Percentiles rank a stretch among this genome's conserved stretches.
These are phyloP conservation scores for Marmota flaviventris DNA, from an alignment of 2,113 vertebrate genomes.

Conservation along the genomic window DNA sequence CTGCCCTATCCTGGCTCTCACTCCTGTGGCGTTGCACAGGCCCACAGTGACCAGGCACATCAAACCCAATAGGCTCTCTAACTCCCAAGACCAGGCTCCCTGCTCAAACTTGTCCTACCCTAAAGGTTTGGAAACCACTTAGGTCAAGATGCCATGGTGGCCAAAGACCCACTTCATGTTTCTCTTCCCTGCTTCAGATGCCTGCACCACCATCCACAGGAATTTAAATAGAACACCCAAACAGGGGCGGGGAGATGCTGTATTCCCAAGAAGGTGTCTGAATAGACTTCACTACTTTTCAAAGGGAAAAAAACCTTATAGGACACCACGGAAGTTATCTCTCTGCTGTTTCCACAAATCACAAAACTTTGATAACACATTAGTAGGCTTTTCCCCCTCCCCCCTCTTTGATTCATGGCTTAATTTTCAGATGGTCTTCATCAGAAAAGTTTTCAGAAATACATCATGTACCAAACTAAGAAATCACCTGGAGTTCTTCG, in stretches of 20 bases:
- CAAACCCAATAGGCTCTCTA: not conserved
- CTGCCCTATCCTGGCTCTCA: not conserved
- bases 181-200: not conserved
- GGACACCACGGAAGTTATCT: not conserved
- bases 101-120: too few relatives aligned
- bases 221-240: not conserved
- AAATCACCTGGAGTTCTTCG: not conserved
- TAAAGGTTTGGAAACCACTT: too few relatives aligned
- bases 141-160: too few relatives aligned
- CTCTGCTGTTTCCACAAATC: not conserved
- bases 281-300: not conserved
- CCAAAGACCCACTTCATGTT: not conserved
- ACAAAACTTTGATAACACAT: not conserved
- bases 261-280: not conserved
- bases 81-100: not conserved
- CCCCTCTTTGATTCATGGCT: not conserved
- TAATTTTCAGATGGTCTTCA: not conserved
- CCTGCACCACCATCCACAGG: not conserved
- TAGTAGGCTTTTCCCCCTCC: not conserved
- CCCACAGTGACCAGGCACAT: not conserved
- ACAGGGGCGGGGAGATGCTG: accelerated
- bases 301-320: not conserved
- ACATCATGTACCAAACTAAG: not conserved
- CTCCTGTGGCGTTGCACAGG: accelerated
- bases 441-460: not conserved